Percentiles rank a stretch among this genome's conserved stretches.
Conservation (phyloP, 1,140 invertebrate species). For the Elysia chlorotica region DNA sequence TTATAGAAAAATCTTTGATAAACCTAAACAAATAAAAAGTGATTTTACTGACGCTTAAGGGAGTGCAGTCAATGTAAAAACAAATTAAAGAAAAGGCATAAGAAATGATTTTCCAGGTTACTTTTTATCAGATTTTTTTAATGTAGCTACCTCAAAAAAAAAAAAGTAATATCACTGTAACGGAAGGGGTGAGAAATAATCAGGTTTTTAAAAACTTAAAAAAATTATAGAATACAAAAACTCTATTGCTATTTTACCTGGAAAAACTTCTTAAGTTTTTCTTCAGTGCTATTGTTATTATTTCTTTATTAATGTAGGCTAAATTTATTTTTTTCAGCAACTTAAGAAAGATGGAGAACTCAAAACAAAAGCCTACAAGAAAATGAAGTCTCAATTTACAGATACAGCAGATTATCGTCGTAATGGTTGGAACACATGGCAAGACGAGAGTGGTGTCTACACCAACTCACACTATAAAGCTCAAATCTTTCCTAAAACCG, state of each 20-base stretch:
- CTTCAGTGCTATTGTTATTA: neutral
- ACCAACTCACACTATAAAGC: conserved; percentile 52
- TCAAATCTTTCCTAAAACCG: conserved; percentile 37
- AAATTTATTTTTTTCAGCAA: conserved; percentile 32
- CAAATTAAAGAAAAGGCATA: too few relatives aligned
- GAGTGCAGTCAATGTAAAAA: too few relatives aligned
- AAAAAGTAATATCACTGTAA: too few relatives aligned
- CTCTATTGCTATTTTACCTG: neutral
- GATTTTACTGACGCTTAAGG: too few relatives aligned
- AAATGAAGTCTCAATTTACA: conserved; percentile 60
- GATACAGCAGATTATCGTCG: conserved; percentile 54
- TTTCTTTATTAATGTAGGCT: neutral
- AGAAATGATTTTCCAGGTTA: too few relatives aligned
- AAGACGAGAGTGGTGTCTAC: conserved; percentile 60
- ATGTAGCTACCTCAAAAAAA: too few relatives aligned
- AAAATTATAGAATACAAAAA: neutral
- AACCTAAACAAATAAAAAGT: too few relatives aligned
- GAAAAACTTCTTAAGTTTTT: neutral
- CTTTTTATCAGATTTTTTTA: too few relatives aligned
- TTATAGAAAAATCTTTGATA: too few relatives aligned
- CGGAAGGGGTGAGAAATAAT: neutral
- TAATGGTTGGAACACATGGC: conserved; percentile 59
- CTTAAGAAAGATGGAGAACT: conserved; percentile 42
- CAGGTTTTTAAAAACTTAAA: neutral
- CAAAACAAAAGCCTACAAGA: conserved; percentile 49